phyloP scores from a whole-genome alignment of 2,113 vertebrate species.

The Campylorhamphus procurvoides region DNA sequence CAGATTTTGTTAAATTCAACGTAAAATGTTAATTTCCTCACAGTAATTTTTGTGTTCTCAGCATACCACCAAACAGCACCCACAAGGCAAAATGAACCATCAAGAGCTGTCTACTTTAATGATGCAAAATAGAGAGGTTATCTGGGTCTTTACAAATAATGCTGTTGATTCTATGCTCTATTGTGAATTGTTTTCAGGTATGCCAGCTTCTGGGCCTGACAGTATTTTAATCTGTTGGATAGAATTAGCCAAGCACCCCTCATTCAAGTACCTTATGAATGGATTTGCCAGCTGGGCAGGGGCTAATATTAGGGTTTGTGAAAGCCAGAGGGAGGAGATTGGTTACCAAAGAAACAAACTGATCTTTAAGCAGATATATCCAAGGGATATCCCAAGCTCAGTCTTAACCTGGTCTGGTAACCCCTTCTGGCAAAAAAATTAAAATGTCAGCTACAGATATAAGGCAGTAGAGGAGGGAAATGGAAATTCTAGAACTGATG shows the following conservation, averaged over 20 bases:
- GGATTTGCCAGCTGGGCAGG: conserved; percentile 47
- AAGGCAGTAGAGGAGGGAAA: background rate
- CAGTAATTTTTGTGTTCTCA: background rate
- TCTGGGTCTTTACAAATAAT: background rate
- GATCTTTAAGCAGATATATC: conserved; percentile 38
- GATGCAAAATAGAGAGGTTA: background rate
- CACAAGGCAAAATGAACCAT: background rate
- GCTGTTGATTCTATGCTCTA: background rate
- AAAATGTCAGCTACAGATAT: background rate
- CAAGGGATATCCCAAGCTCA: background rate
- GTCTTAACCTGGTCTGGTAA: conserved; percentile 8
- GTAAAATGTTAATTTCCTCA: background rate
- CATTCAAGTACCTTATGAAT: conserved; percentile 44
- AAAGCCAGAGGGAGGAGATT: conserved; percentile 45
- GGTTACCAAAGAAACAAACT: conserved; percentile 58
- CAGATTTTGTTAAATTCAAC: background rate
- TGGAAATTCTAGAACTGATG: background rate
- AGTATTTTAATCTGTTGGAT: conserved; percentile 5
- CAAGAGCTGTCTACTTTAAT: background rate
- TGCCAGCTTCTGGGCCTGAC: background rate
- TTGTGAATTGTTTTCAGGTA: background rate
- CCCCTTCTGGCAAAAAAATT: background rate
- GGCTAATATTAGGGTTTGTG: conserved; percentile 48
- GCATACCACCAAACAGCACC: background rate
- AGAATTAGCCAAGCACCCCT: background rate